Percentiles rank a stretch among this genome's conserved stretches.
Evolutionary conservation across 2,113 vertebrate genomes (phyloP).

Genomic region (Geococcyx californianus): DNA sequence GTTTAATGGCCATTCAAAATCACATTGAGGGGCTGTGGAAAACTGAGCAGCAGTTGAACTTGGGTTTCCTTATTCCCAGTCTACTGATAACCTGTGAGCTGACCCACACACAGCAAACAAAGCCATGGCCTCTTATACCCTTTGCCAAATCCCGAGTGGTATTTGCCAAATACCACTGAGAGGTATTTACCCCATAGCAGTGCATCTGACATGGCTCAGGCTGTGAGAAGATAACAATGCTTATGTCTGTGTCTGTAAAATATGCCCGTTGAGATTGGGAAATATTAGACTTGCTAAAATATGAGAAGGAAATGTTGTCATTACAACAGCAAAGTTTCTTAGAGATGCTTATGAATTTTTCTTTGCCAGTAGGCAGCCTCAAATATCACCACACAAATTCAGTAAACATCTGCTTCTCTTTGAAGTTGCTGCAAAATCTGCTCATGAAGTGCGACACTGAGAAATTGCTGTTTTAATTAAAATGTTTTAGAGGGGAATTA

Average conservation of each 20-base stretch:
- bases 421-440: constrained; percentile 16
- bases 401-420: constrained; percentile 41
- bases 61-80: background rate
- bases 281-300: constrained; percentile 51
- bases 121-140: background rate
- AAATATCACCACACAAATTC: constrained; percentile 7
- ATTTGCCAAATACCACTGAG: background rate
- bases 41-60: background rate
- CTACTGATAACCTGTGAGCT: background rate
- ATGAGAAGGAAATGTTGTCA: constrained; percentile 47
- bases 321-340: constrained; percentile 31
- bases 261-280: background rate
- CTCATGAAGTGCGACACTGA: background rate
- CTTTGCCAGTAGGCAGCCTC: constrained; percentile 34
- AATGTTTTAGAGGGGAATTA: constrained; percentile 30
- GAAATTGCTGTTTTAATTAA: constrained; percentile 48
- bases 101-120: background rate
- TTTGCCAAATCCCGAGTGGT: background rate
- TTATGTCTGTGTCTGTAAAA: background rate
- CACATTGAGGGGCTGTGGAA: background rate
- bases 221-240: background rate
- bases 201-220: background rate
- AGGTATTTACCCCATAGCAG: background rate
- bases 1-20: background rate
- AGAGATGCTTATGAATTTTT: constrained; percentile 35